Evolutionary conservation across 30 jellyfish, hydroid and myxozoan species (phyloP).

Genomic region (Nemopilema nomurai): DNA sequence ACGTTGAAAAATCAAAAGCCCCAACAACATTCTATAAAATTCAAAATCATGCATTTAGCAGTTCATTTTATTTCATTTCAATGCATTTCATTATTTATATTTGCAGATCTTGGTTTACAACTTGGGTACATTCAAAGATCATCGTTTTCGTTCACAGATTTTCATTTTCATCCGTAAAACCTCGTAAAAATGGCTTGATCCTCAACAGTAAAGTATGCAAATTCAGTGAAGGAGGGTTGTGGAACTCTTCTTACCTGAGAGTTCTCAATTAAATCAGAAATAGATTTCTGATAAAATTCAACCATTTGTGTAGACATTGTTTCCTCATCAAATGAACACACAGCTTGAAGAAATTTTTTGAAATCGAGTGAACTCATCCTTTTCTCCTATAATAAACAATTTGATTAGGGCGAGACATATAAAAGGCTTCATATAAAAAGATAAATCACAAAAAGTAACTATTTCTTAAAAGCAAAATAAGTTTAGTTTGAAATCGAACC

Average conservation of each 20-base stretch:
- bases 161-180: too few species aligned
- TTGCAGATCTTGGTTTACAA: too few species aligned
- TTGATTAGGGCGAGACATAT: not conserved
- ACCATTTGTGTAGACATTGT: slow-evolving; percentile 11
- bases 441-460: not conserved
- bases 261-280: not conserved
- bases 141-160: too few species aligned
- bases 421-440: not conserved
- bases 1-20: too few species aligned
- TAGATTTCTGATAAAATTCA: not conserved
- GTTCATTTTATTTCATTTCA: too few species aligned
- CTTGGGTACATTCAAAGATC: too few species aligned
- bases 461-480: not conserved
- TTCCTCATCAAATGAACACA: slow-evolving; percentile 1
- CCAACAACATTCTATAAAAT: too few species aligned
- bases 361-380: not conserved
- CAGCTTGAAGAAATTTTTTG: not conserved
- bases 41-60: too few species aligned
- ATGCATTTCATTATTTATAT: too few species aligned
- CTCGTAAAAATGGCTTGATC: not conserved
- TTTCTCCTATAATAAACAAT: not conserved
- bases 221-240: not conserved
- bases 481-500: not conserved
- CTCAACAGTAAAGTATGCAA: not conserved
- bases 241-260: slow-evolving; percentile 4